These are phyloP conservation scores for Argya squamiceps DNA, from an alignment of 2,797 vertebrate species.

Conservation along the genomic window DNA sequence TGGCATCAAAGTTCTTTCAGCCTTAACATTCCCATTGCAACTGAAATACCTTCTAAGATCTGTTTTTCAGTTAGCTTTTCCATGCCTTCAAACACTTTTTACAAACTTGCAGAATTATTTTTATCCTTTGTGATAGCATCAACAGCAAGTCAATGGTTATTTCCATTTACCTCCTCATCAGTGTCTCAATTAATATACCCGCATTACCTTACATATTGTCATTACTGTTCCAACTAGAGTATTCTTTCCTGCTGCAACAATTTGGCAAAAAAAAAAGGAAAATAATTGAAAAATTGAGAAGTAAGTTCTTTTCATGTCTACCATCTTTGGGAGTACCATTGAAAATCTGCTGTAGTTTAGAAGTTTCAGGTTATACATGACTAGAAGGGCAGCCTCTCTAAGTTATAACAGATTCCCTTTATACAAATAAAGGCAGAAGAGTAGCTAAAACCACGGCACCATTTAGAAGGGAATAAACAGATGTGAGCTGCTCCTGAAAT, in stretches of 20 bases:
- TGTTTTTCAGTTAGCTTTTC: not conserved
- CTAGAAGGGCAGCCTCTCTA: not conserved
- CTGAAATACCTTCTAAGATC: not conserved
- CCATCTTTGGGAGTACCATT: not conserved
- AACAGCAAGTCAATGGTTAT: slow-evolving; percentile 39
- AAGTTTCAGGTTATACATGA: not conserved
- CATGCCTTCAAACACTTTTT: not conserved
- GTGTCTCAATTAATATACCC: slow-evolving; percentile 22
- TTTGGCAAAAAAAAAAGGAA: not conserved
- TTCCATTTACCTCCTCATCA: slow-evolving; percentile 27
- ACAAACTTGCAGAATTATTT: slow-evolving; percentile 26
- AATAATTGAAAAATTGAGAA: not conserved
- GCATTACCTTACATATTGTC: not conserved
- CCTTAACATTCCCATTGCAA: not conserved
- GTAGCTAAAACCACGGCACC: not conserved
- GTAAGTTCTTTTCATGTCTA: not conserved
- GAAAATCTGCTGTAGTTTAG: not conserved
- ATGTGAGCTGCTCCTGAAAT: not conserved
- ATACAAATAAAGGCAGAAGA: not conserved
- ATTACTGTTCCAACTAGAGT: not conserved
- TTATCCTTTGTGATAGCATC: slow-evolving; percentile 24
- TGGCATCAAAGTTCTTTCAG: not conserved
- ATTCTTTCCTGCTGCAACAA: not conserved
- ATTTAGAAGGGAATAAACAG: not conserved
- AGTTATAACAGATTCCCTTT: not conserved